These are phyloP conservation scores for Calidris pugnax DNA, from an alignment of 2,113 vertebrate genomes.

Conservation along the genomic window DNA sequence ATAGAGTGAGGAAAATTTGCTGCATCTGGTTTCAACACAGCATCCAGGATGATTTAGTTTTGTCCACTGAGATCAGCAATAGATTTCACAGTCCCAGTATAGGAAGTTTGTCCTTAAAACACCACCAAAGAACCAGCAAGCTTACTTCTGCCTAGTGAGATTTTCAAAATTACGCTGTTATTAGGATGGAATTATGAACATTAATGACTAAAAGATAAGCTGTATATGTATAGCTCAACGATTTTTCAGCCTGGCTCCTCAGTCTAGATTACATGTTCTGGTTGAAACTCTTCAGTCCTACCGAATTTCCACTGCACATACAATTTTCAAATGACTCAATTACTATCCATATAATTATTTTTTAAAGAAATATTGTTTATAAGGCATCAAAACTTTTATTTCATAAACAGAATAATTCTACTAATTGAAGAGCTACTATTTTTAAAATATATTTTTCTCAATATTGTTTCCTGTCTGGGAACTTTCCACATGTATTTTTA, in stretches of 20 bases:
- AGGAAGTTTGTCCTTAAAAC: not conserved
- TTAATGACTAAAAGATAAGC: not conserved
- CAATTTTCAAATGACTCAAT: not conserved
- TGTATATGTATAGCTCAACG: not conserved
- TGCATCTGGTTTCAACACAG: not conserved
- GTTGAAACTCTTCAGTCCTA: not conserved
- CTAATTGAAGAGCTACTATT: not conserved
- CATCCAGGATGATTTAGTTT: not conserved
- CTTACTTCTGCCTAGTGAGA: not conserved
- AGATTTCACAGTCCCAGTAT: not conserved
- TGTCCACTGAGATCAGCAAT: not conserved
- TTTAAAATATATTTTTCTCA: not conserved
- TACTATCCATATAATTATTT: not conserved
- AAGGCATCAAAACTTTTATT: not conserved
- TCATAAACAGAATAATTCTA: not conserved
- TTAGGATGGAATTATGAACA: not conserved
- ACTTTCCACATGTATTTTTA: not conserved
- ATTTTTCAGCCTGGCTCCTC: not conserved
- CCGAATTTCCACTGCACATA: not conserved
- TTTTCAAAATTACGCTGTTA: not conserved
- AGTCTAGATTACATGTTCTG: not conserved
- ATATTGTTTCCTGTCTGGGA: not conserved
- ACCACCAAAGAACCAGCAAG: not conserved
- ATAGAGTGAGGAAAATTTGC: not conserved
- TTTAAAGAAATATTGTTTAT: not conserved